Conservation (phyloP, 2,888 invertebrate species). For the Lepidochitona cinerea region DNA sequence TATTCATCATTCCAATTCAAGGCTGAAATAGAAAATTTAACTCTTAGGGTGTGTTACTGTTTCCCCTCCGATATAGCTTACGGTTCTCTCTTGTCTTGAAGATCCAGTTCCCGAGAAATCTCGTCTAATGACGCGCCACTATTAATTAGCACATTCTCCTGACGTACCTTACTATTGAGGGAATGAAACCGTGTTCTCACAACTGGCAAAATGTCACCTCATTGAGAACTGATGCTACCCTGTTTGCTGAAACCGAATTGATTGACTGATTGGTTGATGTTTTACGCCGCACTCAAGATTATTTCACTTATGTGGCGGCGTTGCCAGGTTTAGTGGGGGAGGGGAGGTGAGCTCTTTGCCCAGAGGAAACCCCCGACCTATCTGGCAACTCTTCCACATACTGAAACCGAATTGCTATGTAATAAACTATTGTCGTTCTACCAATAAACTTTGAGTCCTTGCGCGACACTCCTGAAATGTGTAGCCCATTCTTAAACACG, state of each 20-base stretch:
- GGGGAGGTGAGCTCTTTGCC: too few species aligned
- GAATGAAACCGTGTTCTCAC: neutral
- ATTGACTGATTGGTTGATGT: too few species aligned
- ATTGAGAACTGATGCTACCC: constrained; percentile 1
- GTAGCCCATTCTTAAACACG: too few species aligned
- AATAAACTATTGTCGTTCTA: constrained; percentile 5
- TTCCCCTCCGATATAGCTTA: neutral
- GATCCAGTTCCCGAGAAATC: too few species aligned
- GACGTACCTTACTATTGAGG: neutral
- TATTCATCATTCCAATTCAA: constrained; percentile 11
- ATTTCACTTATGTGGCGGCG: too few species aligned
- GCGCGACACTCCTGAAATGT: too few species aligned
- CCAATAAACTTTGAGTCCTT: neutral
- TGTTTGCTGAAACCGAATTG: constrained; percentile 2
- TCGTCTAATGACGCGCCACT: neutral
- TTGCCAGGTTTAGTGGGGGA: too few species aligned
- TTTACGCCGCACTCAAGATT: too few species aligned
- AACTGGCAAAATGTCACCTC: constrained; percentile 4
- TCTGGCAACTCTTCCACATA: too few species aligned
- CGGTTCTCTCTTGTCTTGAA: neutral
- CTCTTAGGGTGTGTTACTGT: neutral
- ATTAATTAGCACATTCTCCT: neutral
- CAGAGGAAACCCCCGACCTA: too few species aligned
- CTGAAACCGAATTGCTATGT: too few species aligned
- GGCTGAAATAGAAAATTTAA: constrained; percentile 10